A percentile compares a stretch with the other conserved stretches of the same genome.
phyloP scores from a whole-genome alignment of 2,797 vertebrate species.

The Neosilurus mollespiculum region DNA sequence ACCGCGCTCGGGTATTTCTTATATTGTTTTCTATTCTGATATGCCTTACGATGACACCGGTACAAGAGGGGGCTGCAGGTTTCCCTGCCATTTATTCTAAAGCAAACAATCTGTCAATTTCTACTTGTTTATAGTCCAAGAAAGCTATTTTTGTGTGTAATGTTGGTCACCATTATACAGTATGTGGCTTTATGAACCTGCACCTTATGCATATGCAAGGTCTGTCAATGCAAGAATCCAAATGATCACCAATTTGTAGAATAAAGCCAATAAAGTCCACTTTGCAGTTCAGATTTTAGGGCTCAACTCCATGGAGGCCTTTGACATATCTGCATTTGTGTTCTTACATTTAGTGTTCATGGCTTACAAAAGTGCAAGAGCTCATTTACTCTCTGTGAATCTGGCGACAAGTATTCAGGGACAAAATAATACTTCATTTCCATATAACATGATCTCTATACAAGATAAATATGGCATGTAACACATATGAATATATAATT shows the following conservation, averaged over 20 bases:
- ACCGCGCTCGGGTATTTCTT: neutral
- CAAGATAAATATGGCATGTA: constrained; percentile 75
- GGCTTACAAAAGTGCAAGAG: constrained; percentile 69
- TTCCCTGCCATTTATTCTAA: constrained; percentile 12
- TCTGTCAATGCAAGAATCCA: constrained; percentile 4
- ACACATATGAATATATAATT: constrained; percentile 78
- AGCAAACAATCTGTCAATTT: constrained; percentile 11
- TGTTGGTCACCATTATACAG: constrained; percentile 17
- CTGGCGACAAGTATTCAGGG: constrained; percentile 70
- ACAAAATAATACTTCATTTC: constrained; percentile 74
- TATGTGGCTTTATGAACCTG: neutral
- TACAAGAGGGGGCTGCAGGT: neutral
- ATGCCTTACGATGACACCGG: constrained; percentile 5
- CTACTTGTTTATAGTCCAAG: neutral
- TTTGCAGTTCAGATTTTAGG: constrained; percentile 27
- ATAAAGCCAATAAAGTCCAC: neutral
- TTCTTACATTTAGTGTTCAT: constrained; percentile 61
- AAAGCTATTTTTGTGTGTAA: constrained; percentile 5
- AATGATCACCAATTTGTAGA: constrained; percentile 5
- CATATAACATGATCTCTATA: constrained; percentile 74
- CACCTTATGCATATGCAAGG: neutral
- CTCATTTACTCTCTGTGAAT: constrained; percentile 59
- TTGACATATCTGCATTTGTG: constrained; percentile 37
- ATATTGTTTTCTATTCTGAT: neutral
- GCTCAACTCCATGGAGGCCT: constrained; percentile 34